Evolutionary conservation across 2,113 vertebrate species (phyloP).

Genomic region (Vombatus ursinus): DNA sequence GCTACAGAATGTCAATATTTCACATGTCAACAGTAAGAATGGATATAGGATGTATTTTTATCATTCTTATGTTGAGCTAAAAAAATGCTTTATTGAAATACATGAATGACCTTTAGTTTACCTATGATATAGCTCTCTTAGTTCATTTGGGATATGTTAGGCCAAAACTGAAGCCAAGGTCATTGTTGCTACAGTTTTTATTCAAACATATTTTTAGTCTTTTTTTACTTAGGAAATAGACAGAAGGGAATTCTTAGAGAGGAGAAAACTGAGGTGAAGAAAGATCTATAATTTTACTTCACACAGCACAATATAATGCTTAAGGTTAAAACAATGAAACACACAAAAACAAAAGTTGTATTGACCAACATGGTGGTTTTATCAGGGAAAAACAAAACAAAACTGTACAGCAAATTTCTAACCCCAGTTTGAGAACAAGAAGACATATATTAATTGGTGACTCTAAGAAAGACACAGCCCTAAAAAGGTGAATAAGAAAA

Average conservation of each 20-base stretch:
- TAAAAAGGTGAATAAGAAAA: slow-evolving; percentile 54
- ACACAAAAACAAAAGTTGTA: slow-evolving; percentile 55
- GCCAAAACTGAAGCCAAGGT: slow-evolving; percentile 70
- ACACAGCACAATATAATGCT: slow-evolving; percentile 62
- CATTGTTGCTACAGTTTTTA: slow-evolving; percentile 62
- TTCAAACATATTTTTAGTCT: slow-evolving; percentile 68
- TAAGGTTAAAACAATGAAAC: slow-evolving; percentile 75
- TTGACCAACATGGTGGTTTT: slow-evolving; percentile 53
- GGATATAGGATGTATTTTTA: background rate
- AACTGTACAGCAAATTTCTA: background rate
- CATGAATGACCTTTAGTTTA: slow-evolving; percentile 67
- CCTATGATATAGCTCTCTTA: slow-evolving; percentile 53
- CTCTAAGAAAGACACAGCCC: slow-evolving; percentile 26
- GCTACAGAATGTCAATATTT: background rate
- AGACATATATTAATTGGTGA: slow-evolving; percentile 38
- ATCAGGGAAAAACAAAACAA: background rate
- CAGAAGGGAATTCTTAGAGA: slow-evolving; percentile 64
- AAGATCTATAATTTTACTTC: slow-evolving; percentile 71
- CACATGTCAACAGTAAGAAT: slow-evolving; percentile 21
- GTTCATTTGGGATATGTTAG: slow-evolving; percentile 38
- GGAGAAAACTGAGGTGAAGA: slow-evolving; percentile 69
- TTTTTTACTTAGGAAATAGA: slow-evolving; percentile 63
- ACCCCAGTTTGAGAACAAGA: slow-evolving; percentile 40
- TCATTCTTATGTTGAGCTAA: slow-evolving; percentile 17
- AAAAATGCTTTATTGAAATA: slow-evolving; percentile 46